Conservation (phyloP, 2,113 vertebrate species). For the Melanerpes formicivorus region DNA sequence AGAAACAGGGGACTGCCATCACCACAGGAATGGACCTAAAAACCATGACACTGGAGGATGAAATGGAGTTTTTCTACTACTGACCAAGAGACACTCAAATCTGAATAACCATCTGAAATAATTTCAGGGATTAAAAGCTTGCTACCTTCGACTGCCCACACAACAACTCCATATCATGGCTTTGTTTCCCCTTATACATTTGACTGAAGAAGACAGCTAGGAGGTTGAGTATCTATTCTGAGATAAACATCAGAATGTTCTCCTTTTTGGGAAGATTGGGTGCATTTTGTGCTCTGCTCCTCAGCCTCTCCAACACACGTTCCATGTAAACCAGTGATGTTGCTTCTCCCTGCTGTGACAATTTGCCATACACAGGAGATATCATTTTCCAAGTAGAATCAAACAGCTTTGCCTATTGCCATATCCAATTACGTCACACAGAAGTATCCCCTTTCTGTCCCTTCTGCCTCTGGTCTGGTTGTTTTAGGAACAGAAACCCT, state of each 20-base stretch:
- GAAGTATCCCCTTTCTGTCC: conserved; percentile 26
- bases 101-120: background rate
- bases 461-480: conserved; percentile 5
- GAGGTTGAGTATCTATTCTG: fast-evolving
- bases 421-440: background rate
- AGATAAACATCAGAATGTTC: background rate
- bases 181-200: background rate
- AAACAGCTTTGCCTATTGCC: background rate
- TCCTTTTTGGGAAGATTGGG: background rate
- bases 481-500: conserved; percentile 6
- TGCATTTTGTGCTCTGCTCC: background rate
- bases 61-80: background rate
- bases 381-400: background rate
- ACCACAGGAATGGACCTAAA: background rate
- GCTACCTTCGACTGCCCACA: background rate
- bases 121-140: background rate
- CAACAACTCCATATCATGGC: background rate
- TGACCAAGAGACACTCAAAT: background rate
- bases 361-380: background rate
- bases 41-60: background rate
- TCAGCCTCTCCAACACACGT: background rate
- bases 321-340: background rate
- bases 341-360: background rate
- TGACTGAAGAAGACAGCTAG: background rate
- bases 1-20: background rate